Percentiles rank a stretch among this genome's conserved stretches.
phyloP scores from a whole-genome alignment of 1,140 invertebrate species.

The Plectus sambesii region DNA sequence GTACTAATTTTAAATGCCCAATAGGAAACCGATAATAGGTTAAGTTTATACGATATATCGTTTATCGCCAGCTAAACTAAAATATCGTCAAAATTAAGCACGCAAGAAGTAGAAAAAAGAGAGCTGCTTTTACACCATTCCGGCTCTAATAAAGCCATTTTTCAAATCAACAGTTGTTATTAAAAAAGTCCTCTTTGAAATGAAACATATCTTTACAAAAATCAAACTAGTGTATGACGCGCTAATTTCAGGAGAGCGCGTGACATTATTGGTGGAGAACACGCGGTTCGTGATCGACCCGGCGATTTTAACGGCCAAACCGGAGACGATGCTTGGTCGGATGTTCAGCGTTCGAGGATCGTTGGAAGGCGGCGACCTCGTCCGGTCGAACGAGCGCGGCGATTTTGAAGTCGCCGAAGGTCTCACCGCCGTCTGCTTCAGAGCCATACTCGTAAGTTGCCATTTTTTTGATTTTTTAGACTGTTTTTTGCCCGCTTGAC shows the following conservation, averaged over 20 bases:
- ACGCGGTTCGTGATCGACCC: conserved; percentile 43
- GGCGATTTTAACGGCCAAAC: conserved; percentile 33
- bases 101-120: too few species aligned
- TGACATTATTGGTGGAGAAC: conserved; percentile 39
- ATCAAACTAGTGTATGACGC: background rate
- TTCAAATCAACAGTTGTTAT: too few species aligned
- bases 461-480: conserved; percentile 12
- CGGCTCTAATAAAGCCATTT: too few species aligned
- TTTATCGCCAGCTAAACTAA: too few species aligned
- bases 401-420: conserved; percentile 98
- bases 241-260: conserved; percentile 29
- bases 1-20: background rate
- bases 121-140: too few species aligned
- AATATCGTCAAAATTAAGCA: too few species aligned
- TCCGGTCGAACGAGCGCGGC: conserved; percentile 71
- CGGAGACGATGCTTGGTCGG: conserved; percentile 44
- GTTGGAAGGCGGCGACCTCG: conserved; percentile 24
- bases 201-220: conserved; percentile 14
- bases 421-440: conserved; percentile 83
- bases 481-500: too few species aligned
- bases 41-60: conserved; percentile 8
- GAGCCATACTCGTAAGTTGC: conserved; percentile 64
- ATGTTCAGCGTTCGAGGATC: conserved; percentile 35
- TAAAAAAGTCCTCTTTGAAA: too few species aligned
- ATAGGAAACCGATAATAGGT: conserved; percentile 15